These are phyloP conservation scores for Nipponia nippon DNA, from an alignment of 2,113 vertebrate genomes.

Conservation along the genomic window DNA sequence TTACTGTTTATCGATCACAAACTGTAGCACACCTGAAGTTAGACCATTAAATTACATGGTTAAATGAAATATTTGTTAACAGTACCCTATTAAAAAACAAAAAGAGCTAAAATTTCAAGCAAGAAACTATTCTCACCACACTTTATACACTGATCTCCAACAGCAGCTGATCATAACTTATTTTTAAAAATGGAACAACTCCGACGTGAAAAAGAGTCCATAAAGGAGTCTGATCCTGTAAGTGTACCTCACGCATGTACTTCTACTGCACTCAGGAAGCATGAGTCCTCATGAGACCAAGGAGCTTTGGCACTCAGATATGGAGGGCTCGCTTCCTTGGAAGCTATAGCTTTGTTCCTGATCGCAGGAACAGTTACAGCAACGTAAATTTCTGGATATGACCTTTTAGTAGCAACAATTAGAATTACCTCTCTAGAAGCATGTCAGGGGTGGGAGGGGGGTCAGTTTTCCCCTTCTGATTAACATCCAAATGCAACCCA, in stretches of 20 bases:
- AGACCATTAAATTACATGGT: background rate
- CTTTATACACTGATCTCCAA: background rate
- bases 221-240: background rate
- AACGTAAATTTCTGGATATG: background rate
- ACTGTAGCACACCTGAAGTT: background rate
- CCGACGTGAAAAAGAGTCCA: background rate
- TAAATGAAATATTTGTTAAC: background rate
- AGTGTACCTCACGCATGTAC: rapidly evolving
- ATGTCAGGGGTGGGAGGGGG: rapidly evolving
- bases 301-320: background rate
- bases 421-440: background rate
- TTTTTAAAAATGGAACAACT: background rate
- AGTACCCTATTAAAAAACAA: background rate
- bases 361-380: background rate
- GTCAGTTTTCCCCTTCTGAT: background rate
- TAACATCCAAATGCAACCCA: background rate
- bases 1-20: background rate
- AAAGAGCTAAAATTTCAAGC: background rate
- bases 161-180: background rate
- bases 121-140: background rate
- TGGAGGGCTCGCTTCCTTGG: background rate
- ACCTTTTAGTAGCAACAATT: background rate
- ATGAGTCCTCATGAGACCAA: background rate
- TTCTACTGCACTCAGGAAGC: background rate
- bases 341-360: background rate